Evolutionary conservation across 2,888 invertebrate species (phyloP).

Genomic region (Caenorhabditis doughertyi): DNA sequence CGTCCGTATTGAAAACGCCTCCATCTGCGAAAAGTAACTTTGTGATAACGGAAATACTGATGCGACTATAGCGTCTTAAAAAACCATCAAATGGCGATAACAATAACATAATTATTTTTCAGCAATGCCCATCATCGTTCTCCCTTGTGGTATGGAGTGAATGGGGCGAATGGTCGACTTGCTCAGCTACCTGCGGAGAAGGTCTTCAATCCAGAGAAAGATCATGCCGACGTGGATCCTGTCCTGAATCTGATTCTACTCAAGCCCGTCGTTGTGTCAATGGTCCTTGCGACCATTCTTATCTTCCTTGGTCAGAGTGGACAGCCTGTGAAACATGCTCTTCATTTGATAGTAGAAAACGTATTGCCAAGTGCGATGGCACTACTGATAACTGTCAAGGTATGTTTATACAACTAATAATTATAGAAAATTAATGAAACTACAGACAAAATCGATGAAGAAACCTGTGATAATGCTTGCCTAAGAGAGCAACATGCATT

Average conservation of each 20-base stretch:
- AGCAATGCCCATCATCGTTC: constrained; percentile 63
- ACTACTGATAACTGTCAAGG: constrained; percentile 54
- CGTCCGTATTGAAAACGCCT: too few species aligned
- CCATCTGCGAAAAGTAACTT: too few species aligned
- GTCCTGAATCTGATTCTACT: constrained; percentile 52
- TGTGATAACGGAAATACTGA: too few species aligned
- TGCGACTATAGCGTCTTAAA: too few species aligned
- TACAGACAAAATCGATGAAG: constrained; percentile 68
- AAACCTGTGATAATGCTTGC: constrained; percentile 71
- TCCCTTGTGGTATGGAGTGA: constrained; percentile 65
- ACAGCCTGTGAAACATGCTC: constrained; percentile 83
- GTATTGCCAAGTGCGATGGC: constrained; percentile 59
- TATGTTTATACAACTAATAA: not conserved
- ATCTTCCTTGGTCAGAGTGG: constrained; percentile 87
- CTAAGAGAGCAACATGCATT: constrained; percentile 53
- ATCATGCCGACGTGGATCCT: constrained; percentile 59
- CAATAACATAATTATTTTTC: not conserved
- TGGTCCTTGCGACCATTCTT: constrained; percentile 66
- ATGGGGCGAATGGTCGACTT: constrained; percentile 74
- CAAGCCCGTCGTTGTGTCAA: constrained; percentile 66
- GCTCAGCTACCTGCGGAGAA: constrained; percentile 79
- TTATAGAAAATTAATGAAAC: not conserved
- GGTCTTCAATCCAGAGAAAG: constrained; percentile 71
- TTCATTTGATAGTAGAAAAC: constrained; percentile 64
- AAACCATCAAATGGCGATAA: too few species aligned